Evolutionary conservation across 92 coral and sea anemone genomes (phyloP), one percentile per base, ranked within the genome.

Genomic region (Zoanthus sansibaricus): DNA sequence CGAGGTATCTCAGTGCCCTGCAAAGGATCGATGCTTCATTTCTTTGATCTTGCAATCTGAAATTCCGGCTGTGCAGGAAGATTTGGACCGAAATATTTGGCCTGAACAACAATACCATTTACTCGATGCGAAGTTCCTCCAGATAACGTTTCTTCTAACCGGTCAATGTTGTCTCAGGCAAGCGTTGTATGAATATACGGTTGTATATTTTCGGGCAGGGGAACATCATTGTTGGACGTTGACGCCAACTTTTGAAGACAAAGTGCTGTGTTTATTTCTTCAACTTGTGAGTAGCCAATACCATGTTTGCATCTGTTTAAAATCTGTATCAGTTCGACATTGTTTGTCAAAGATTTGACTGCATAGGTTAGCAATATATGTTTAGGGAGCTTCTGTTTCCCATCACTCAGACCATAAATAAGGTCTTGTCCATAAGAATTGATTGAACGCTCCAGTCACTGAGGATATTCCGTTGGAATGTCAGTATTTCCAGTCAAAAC

Each of bases 91-190:
- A 82, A 82, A 80, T 82, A 88, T 46, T 82, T 74, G 45, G 90
- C 89, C 91, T 92, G 91, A 44, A 92, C 83, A 55, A 88, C 86
- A 51, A 92, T 90, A 49, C 92, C 86, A 73, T 92, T 92, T 16
- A 82, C 86, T 25, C 79, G 47, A 77, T 92, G 91, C 14, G 91
- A 92, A 44, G 87, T 90, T 73, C 93, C 88, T 44, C 89, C 92
- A 77, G 86, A 90, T 86, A 33, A 33, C 42, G 42, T 33, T 33
- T 33, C 42, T 33, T 33, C 42, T 33, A 33, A 33, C 3, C 42
- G 85, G 48, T 88, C 91, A 84, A 77, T 75, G 45, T 84, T 78
- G 78, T 88, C 89, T 89, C 91, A 88, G 12, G 87, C 92, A 7
- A 90, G 71, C 32, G 87, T 88, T 17, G 80, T 88, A n/a, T 67